phyloP scores from a whole-genome alignment of 2,113 vertebrate species.

The Lepus timidus region DNA sequence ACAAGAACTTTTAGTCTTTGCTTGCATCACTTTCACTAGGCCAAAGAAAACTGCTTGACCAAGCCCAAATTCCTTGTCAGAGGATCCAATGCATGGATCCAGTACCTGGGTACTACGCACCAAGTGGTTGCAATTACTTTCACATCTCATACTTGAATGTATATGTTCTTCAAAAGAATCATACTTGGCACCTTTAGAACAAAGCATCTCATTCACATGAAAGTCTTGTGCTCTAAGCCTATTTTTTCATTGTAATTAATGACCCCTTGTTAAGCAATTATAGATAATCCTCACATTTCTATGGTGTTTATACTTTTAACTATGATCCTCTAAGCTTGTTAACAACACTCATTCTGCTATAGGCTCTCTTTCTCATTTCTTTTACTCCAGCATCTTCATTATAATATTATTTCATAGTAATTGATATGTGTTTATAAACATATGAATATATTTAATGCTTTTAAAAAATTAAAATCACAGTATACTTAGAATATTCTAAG shows the following conservation, averaged over 20 bases:
- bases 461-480: neutral
- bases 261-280: neutral
- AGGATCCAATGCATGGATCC: neutral
- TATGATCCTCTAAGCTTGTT: neutral
- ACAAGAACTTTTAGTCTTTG: neutral
- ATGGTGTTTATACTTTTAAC: neutral
- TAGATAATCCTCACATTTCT: neutral
- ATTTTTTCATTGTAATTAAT: neutral
- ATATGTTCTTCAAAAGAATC: neutral
- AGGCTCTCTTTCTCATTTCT: neutral
- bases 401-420: neutral
- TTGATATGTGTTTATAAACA: neutral
- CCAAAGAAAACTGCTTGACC: neutral
- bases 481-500: neutral
- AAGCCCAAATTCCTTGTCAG: neutral
- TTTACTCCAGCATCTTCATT: neutral
- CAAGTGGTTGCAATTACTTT: neutral
- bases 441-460: neutral
- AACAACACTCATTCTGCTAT: neutral
- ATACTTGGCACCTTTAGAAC: neutral
- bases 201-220: neutral
- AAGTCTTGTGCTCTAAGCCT: neutral
- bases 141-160: neutral
- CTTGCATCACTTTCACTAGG: neutral
- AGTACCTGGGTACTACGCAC: neutral